Evolutionary conservation across 2,797 vertebrate genomes (phyloP), one percentile per base, ranked within the genome.

Genomic region (Falco peregrinus): DNA sequence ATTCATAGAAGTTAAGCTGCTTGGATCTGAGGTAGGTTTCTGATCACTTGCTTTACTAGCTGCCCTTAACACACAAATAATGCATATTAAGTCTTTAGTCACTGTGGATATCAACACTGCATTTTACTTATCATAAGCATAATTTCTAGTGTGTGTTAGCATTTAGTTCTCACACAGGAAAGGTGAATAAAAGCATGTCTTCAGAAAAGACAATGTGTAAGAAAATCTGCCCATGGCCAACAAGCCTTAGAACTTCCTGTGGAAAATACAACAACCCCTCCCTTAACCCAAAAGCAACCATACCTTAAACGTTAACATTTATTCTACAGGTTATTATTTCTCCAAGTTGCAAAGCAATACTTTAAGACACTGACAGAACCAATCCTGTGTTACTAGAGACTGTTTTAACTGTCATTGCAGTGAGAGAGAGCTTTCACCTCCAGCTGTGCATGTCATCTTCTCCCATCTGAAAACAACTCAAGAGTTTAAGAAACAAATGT

Each of bases 401-500:
- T 77, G 48, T 63, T 84, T 83, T 39, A 82, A 77, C 39, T 37
- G 14, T 16, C 71, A 67, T 1, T 53, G 11, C 68, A 71, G 41
- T 26, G 35, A 60, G 37, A 73, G 26, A 35, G 31, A 63, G 43
- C 74, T 82, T 75, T 75, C 83, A 73, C 16, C 9, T 74, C 71
- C 64, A 87, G 57, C 56, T 64, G 13, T 7, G 45, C 56, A 76
- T n/a, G 64, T 47, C 18, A 15, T 47, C 68, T 68, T 84, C 78
- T 69, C 31, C 31, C 84, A 85, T 57, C 60, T 76, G 82, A 93
- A 87, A 86, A 76, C 57, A 91, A 84, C 61, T 13, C 28, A 5
- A 25, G 68, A 81, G 78, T 73, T 88, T 69, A 75, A 81, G 91
- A 95, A 89, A 75, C 63, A 92, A 84, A 43, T 47, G 69, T 68